Percentiles rank a stretch among this genome's conserved stretches.
phyloP scores from a whole-genome alignment of 2,888 invertebrate species.

The Parnassius glacialis region DNA sequence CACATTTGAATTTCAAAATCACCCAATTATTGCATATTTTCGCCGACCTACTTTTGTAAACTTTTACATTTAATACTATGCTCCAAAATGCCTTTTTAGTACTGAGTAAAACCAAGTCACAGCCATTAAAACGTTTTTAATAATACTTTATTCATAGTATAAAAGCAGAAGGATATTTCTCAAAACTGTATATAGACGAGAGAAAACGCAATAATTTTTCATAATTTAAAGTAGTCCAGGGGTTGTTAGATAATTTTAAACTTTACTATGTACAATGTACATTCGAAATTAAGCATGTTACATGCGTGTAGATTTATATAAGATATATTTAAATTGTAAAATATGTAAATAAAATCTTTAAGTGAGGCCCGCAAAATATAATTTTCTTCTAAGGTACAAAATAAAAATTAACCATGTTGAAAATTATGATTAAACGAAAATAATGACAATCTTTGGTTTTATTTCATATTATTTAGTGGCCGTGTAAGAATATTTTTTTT shows the following conservation, averaged over 20 bases:
- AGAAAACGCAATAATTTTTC: conserved; percentile 74
- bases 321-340: conserved; percentile 70
- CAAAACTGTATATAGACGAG: conserved; percentile 54
- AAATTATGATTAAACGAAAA: conserved; percentile 77
- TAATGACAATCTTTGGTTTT: conserved; percentile 49
- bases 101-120: neutral
- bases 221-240: conserved; percentile 65
- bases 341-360: conserved; percentile 77
- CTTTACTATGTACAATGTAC: conserved; percentile 70
- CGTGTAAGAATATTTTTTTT: too few species aligned
- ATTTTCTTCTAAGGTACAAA: conserved; percentile 81
- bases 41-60: neutral
- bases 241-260: conserved; percentile 64
- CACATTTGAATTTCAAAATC: neutral
- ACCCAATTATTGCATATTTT: neutral
- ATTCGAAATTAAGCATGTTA: conserved; percentile 57
- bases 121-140: conserved; percentile 13
- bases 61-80: neutral
- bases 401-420: conserved; percentile 80
- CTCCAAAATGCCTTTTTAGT: neutral
- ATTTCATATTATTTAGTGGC: conserved; percentile 31
- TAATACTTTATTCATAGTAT: too few species aligned
- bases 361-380: conserved; percentile 77
- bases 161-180: conserved; percentile 10
- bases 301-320: conserved; percentile 65